Base-by-base conservation (phyloP, 2,113 vertebrate species). In the Capreolus pygargus region DNA sequence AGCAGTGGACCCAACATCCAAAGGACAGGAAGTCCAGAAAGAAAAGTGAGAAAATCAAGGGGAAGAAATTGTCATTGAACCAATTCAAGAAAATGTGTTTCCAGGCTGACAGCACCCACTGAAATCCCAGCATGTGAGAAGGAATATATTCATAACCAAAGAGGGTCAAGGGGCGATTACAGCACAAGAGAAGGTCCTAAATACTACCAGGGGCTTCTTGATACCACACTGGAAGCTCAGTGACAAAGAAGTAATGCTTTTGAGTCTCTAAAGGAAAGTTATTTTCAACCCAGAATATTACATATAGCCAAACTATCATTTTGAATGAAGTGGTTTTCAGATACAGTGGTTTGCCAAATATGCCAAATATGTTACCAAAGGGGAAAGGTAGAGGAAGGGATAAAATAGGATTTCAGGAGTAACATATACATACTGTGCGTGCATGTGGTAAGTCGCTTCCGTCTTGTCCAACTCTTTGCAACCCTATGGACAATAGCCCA, bases 241-340 rank as follows among this genome's bases (percentile, higher is more conserved):
- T 27, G 45, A n/a, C 74, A 64, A 39, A 64, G 21, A 4, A 67
- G 1, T 10, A n/a, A 45, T 23, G 36, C 10, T 82, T 67, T 5
- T 14, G 30, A n/a, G 23, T 7, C n/a, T 82, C 74, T 67, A 21
- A 36, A 10, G 30, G 50, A 12, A 83, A 83, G 54, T 14, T 47
- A 30, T 36, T 39, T 85, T 70, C 93, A 94, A 82, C 50, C 52
- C 33, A 36, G 25, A n/a, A 52, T 28, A 15, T 15, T 7, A 94
- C 45, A 2, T 27, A 19, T 28, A 57, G 86, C 50, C 47, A 47
- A 55, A 55, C 28, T 82, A 5, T n/a, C n/a, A 23, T 89, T 55
- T 82, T 55, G 57, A 81, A 82, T 47, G 19, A 67, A 88, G 58
- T 45, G 21, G 27, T 94, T 81, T 88, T 81, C n/a, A 84, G 50